These are phyloP conservation scores for Gallinago stenura DNA, from an alignment of 2,797 vertebrate species.

Conservation along the genomic window DNA sequence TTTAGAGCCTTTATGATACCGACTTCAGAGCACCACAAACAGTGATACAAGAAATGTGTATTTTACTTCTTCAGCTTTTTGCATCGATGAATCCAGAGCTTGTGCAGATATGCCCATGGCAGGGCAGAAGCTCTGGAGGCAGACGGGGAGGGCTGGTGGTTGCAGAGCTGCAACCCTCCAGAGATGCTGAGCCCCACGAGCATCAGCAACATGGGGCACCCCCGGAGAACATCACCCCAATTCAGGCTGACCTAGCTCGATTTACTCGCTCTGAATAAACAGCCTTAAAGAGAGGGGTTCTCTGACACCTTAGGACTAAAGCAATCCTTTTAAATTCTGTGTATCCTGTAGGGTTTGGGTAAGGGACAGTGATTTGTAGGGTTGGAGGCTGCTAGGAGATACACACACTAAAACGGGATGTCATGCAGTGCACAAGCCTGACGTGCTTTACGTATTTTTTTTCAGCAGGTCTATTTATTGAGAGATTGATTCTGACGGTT, in stretches of 20 bases:
- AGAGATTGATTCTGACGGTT: slow-evolving; percentile 12
- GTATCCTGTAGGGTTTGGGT: neutral
- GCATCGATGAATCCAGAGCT: neutral
- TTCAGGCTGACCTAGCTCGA: neutral
- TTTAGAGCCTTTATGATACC: neutral
- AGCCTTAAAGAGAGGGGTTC: neutral
- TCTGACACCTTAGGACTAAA: neutral
- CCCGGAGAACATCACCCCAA: neutral
- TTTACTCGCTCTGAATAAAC: neutral
- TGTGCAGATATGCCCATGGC: neutral
- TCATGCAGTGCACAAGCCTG: neutral
- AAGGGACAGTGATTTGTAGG: neutral
- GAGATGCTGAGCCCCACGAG: neutral
- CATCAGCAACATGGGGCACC: neutral
- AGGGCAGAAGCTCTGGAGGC: neutral
- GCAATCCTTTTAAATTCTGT: neutral
- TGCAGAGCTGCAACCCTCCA: neutral
- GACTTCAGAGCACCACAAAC: neutral
- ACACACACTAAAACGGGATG: neutral
- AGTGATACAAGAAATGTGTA: neutral
- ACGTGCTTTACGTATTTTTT: neutral
- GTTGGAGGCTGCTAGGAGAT: neutral
- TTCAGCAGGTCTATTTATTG: slow-evolving; percentile 1
- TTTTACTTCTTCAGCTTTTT: neutral
- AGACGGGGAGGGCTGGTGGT: neutral